Base-by-base conservation (phyloP, 2,797 vertebrate genomes). In the Carapus acus region DNA sequence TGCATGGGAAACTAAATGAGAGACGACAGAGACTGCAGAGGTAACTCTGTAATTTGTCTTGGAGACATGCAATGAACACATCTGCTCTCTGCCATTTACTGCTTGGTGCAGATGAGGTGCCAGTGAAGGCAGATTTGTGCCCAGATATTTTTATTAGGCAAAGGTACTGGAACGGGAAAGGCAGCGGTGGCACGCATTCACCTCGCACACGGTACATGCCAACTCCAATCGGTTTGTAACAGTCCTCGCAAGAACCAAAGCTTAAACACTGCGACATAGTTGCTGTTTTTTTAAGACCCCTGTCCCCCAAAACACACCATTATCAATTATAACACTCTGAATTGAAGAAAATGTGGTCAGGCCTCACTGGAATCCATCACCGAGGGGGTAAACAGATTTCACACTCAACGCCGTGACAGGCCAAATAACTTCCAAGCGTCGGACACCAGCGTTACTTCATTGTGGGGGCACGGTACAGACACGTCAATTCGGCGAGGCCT, bases 41-140 rank as follows among this genome's bases (percentile, higher is more conserved):
- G 71, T 54, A 62, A 60, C 67, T 67, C 41, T 71, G 48, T 70
- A 63, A 80, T 81, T 74, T 74, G 62, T 69, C 70, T 69, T 20
- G 66, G 64, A 69, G 67, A 64, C 40, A 39, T 4, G 13, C 59
- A 54, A 66, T 56, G 57, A 71, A 65, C 62, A 73, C 71, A 71
- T 71, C 67, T 67, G 65, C 47, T 65, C 52, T 44, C 54, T 56
- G 58, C 62, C 51, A 66, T 79, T 67, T 62, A 73, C 50, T 62
- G 67, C 49, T 55, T 56, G 60, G 29, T 59, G 45, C 45, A 69
- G 44, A 68, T 59, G 62, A 67, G 18, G 23, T 58, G 41, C 9
- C 6, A 36, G 27, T 48, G 54, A 16, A n/a, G 43, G 37, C 31
- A 18, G 61, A 65, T 50, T 7, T 34, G 49, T 29, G 47, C 48